phyloP scores from a whole-genome alignment of 1,140 invertebrate species.

The Aphis gossypii region DNA sequence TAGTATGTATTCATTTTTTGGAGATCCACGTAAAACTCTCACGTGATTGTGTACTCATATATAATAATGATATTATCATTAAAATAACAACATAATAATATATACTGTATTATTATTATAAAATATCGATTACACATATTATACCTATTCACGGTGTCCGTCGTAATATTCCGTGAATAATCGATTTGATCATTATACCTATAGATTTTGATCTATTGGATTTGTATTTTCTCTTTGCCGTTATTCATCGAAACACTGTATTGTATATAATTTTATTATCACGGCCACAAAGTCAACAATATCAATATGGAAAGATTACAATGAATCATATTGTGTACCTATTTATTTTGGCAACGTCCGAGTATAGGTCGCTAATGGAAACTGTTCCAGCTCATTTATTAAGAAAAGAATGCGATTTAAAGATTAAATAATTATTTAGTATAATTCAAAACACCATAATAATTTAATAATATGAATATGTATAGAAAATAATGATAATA shows the following conservation, averaged over 20 bases:
- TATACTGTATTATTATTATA: background rate
- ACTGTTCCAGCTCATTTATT: background rate
- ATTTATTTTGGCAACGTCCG: background rate
- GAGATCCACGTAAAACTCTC: background rate
- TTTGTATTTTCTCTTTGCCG: background rate
- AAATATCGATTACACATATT: background rate
- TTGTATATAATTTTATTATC: background rate
- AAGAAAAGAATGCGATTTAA: background rate
- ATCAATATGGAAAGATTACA: background rate
- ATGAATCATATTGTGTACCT: background rate
- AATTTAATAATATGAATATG: background rate
- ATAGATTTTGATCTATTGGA: background rate
- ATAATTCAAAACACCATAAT: background rate
- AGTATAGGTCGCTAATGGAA: background rate
- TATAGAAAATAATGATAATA: no score
- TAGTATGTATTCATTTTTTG: background rate
- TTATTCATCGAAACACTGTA: background rate
- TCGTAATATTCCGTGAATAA: constrained; percentile 11
- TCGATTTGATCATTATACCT: background rate
- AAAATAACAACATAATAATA: background rate
- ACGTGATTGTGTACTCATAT: background rate
- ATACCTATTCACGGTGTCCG: background rate
- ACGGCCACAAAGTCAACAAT: background rate
- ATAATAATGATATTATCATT: background rate
- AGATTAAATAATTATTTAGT: background rate